These are phyloP conservation scores for Xanthia icteritia DNA, from an alignment of 2,888 invertebrate species.

Conservation along the genomic window DNA sequence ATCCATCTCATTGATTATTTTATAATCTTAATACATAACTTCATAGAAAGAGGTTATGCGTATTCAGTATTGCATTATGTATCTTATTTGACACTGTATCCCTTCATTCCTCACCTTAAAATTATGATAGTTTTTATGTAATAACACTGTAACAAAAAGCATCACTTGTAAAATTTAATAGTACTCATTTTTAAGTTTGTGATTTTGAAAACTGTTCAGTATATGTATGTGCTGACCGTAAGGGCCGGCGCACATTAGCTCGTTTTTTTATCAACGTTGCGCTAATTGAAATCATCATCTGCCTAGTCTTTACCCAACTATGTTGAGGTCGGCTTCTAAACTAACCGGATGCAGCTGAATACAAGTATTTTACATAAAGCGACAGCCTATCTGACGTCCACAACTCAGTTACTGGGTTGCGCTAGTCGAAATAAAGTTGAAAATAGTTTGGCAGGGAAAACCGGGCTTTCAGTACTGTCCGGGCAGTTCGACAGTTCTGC, in stretches of 20 bases:
- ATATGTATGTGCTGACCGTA: not conserved
- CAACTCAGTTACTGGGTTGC: not conserved
- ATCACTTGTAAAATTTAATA: slow-evolving; percentile 32
- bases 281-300: not conserved
- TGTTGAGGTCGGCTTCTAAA: not conserved
- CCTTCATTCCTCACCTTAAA: slow-evolving; percentile 7
- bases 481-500: not conserved
- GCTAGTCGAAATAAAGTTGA: not conserved
- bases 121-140: slow-evolving; percentile 32
- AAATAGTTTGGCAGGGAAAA: slow-evolving; percentile 6
- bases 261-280: not conserved
- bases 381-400: not conserved
- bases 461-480: not conserved
- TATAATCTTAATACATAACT: no score
- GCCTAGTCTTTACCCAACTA: not conserved
- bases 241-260: not conserved
- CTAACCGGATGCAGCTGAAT: not conserved
- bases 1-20: not conserved
- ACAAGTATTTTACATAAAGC: not conserved
- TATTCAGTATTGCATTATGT: slow-evolving; percentile 14
- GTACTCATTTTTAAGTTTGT: not conserved
- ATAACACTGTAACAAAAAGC: slow-evolving; percentile 19
- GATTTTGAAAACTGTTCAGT: slow-evolving; percentile 3
- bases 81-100: slow-evolving; percentile 8
- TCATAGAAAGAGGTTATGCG: not conserved